Conservation (phyloP, 2,888 invertebrate species). For the Euplexia lucipara region DNA sequence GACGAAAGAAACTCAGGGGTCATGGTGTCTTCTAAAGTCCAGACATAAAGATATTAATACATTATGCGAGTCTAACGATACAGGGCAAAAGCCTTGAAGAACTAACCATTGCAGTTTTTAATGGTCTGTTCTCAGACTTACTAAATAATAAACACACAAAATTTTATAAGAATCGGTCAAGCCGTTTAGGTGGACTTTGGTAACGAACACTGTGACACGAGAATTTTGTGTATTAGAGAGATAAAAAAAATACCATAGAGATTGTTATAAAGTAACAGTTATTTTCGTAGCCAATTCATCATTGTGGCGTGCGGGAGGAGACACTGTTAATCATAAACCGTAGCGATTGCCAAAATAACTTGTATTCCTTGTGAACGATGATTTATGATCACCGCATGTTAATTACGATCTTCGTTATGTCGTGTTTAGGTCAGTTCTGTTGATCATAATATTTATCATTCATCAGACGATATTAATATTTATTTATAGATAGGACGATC, state of each 20-base stretch:
- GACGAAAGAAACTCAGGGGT: too few species aligned
- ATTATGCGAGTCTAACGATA: too few species aligned
- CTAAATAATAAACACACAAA: too few species aligned
- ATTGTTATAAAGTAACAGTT: slow-evolving; percentile 80
- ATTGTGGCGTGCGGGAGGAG: slow-evolving; percentile 76
- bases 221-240: slow-evolving; percentile 38
- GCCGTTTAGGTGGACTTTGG: too few species aligned
- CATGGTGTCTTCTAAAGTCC: too few species aligned
- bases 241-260: slow-evolving; percentile 13
- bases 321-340: slow-evolving; percentile 76
- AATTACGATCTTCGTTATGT: slow-evolving; percentile 76
- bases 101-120: too few species aligned
- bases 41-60: too few species aligned
- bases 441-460: slow-evolving; percentile 57
- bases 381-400: slow-evolving; percentile 81
- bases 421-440: slow-evolving; percentile 72
- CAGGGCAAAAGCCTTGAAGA: too few species aligned
- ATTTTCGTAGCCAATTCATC: slow-evolving; percentile 87
- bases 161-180: too few species aligned
- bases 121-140: too few species aligned
- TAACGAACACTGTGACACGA: too few species aligned
- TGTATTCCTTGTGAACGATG: slow-evolving; percentile 80
- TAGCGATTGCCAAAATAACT: slow-evolving; percentile 88
- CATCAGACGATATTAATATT: not conserved
- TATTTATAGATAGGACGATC: too few species aligned